phyloP scores from a whole-genome alignment of 2,113 vertebrate species.

The Craseonycteris thonglongyai region DNA sequence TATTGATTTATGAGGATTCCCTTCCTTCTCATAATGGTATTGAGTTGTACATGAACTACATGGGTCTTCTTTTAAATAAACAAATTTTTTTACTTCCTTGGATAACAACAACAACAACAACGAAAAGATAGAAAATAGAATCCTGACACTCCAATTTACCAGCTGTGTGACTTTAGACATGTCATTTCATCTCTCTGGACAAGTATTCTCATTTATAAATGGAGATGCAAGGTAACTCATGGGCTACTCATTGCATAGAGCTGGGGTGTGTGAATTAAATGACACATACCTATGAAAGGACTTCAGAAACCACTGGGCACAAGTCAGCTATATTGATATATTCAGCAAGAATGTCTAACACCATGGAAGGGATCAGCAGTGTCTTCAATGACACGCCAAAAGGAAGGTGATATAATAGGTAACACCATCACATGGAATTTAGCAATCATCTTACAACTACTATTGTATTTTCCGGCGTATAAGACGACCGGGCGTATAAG shows the following conservation, averaged over 20 bases:
- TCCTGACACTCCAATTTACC: background rate
- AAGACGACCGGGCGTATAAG: no score
- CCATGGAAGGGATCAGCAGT: background rate
- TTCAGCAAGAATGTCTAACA: background rate
- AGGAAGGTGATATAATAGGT: background rate
- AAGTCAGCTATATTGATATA: background rate
- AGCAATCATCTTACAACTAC: background rate
- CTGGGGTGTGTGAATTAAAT: background rate
- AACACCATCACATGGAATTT: background rate
- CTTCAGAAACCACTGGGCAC: background rate
- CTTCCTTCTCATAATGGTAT: background rate
- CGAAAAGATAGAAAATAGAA: background rate
- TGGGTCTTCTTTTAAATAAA: background rate
- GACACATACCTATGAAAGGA: background rate
- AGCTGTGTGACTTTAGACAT: background rate
- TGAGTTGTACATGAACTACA: background rate
- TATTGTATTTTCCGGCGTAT: no score
- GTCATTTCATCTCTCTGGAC: background rate
- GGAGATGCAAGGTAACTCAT: background rate
- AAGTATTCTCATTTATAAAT: background rate
- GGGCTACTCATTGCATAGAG: background rate
- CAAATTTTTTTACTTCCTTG: background rate
- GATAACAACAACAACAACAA: no score
- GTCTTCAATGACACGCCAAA: background rate
- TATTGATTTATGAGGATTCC: background rate